phyloP scores from a whole-genome alignment of 2,888 invertebrate genomes.

The Noctua comes region DNA sequence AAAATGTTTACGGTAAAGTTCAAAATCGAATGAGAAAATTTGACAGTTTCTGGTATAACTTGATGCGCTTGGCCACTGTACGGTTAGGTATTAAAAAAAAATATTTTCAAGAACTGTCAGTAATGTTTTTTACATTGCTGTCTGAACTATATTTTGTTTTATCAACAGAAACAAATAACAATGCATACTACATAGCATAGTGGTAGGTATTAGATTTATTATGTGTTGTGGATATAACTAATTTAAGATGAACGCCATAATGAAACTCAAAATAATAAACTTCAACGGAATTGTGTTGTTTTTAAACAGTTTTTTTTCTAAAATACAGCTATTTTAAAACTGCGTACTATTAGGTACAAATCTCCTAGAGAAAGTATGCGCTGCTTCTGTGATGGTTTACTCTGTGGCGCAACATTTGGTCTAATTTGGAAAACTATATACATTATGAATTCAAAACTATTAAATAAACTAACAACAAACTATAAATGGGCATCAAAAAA shows the following conservation, averaged over 20 bases:
- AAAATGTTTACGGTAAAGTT: no score
- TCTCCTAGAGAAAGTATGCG: not conserved
- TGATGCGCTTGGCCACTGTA: no score
- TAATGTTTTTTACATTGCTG: not conserved
- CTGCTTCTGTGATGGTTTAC: not conserved
- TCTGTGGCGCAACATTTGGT: not conserved
- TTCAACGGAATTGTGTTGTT: constrained; percentile 38
- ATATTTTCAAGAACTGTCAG: not conserved
- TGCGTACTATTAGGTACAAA: not conserved
- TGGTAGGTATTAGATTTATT: constrained; percentile 31
- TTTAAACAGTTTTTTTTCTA: constrained; percentile 8
- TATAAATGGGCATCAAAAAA: no score
- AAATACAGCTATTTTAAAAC: not conserved
- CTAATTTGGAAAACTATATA: not conserved
- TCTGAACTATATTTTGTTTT: not conserved
- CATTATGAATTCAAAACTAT: no score
- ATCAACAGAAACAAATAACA: not conserved
- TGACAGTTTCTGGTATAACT: no score
- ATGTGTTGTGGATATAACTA: constrained; percentile 39
- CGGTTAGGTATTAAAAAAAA: not conserved
- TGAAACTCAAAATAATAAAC: constrained; percentile 14
- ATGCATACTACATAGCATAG: constrained; percentile 29
- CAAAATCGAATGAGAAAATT: no score
- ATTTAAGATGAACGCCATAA: constrained; percentile 17
- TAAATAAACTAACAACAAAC: no score